These are phyloP conservation scores for Acrobasis suavella DNA, from an alignment of 2,888 invertebrate species.

Conservation along the genomic window DNA sequence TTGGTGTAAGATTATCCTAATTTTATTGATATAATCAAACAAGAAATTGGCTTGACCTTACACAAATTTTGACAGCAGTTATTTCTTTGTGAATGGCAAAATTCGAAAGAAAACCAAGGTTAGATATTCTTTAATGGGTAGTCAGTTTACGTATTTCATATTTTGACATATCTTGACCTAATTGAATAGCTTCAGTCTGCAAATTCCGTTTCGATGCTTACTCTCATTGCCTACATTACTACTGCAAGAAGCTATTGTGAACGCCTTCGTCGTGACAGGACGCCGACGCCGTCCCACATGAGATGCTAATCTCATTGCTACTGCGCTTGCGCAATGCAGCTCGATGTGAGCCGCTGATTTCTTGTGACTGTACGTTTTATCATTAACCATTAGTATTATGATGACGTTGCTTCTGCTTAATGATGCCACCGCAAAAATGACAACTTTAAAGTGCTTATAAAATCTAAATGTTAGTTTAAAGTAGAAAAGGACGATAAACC, in stretches of 20 bases:
- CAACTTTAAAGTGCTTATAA: background rate
- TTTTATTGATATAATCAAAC: too few relatives aligned
- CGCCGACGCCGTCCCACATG: conserved; percentile 32
- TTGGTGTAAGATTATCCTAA: too few relatives aligned
- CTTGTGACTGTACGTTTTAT: conserved; percentile 13
- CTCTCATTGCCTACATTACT: background rate
- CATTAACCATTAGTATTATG: conserved; percentile 5
- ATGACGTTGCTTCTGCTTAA: conserved; percentile 2
- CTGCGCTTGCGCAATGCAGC: conserved; percentile 30
- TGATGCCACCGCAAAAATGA: too few relatives aligned
- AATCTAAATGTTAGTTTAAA: too few relatives aligned
- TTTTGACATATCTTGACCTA: too few relatives aligned
- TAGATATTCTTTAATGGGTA: too few relatives aligned
- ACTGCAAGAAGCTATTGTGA: conserved; percentile 3
- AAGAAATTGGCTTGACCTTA: too few relatives aligned
- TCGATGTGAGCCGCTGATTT: conserved; percentile 1
- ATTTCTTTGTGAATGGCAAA: too few relatives aligned
- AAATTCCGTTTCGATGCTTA: background rate
- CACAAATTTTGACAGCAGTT: too few relatives aligned
- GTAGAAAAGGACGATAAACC: too few relatives aligned
- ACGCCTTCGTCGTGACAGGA: conserved; percentile 19
- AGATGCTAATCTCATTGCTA: conserved; percentile 28
- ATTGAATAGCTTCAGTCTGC: background rate
- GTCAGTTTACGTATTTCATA: too few relatives aligned
- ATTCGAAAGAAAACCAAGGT: too few relatives aligned